Conservation (phyloP, 2,797 vertebrate species). For the Lithobates sylvaticus region DNA sequence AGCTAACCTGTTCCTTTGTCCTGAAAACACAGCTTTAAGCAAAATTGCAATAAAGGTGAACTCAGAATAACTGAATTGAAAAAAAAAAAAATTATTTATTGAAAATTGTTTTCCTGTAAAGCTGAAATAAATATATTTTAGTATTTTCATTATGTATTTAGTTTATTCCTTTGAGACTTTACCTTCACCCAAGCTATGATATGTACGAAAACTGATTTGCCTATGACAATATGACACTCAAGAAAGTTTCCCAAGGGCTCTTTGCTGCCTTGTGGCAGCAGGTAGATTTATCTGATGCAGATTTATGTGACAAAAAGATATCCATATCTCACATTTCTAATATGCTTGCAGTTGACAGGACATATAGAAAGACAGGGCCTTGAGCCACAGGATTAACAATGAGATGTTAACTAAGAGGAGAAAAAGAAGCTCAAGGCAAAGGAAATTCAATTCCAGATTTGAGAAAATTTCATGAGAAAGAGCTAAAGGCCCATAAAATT, state of each 20-base stretch:
- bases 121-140: constrained; percentile 11
- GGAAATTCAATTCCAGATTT: constrained; percentile 53
- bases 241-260: constrained; percentile 60
- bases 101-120: neutral
- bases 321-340: constrained; percentile 64
- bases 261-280: constrained; percentile 62
- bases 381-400: constrained; percentile 61
- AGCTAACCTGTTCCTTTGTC: too few relatives aligned
- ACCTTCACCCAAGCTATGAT: constrained; percentile 62
- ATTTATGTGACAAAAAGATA: constrained; percentile 70
- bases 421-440: constrained; percentile 48
- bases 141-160: constrained; percentile 55
- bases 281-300: constrained; percentile 66
- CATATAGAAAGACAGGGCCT: constrained; percentile 56
- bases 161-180: constrained; percentile 63
- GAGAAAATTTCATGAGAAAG: constrained; percentile 50
- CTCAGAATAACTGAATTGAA: neutral
- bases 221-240: constrained; percentile 61
- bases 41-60: too few relatives aligned
- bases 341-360: constrained; percentile 65
- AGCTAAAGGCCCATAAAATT: constrained; percentile 32
- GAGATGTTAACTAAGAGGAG: constrained; percentile 61
- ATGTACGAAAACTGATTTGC: constrained; percentile 65
- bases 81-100: neutral
- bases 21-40: too few relatives aligned